These are phyloP conservation scores for Cheilosia grossa DNA, from an alignment of 2,888 invertebrate genomes.

Conservation along the genomic window DNA sequence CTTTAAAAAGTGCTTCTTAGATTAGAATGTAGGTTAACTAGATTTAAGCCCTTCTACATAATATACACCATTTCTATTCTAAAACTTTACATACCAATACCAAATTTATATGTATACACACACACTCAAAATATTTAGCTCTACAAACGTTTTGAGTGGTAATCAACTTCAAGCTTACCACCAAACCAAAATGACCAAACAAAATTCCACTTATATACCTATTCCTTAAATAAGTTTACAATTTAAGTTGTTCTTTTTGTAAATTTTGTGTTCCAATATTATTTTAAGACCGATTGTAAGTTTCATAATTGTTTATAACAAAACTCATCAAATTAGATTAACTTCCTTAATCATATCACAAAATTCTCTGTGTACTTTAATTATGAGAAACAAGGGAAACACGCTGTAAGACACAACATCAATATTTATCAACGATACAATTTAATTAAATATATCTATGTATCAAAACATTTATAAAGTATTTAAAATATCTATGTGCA, in stretches of 20 bases:
- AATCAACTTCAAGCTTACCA: constrained; percentile 8
- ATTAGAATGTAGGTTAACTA: constrained; percentile 48
- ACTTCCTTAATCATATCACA: constrained; percentile 44
- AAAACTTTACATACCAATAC: constrained; percentile 48
- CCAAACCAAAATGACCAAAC: constrained; percentile 53
- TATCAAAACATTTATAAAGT: constrained; percentile 9
- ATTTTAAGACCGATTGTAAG: not conserved
- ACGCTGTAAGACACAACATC: constrained; percentile 66
- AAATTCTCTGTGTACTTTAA: constrained; percentile 28
- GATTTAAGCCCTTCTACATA: constrained; percentile 45
- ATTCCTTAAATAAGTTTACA: constrained; percentile 29
- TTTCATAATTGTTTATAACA: constrained; percentile 1
- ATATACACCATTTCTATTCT: constrained; percentile 49
- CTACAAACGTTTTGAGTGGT: constrained; percentile 34
- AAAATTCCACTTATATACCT: constrained; percentile 12
- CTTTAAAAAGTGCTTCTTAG: constrained; percentile 64
- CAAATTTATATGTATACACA: constrained; percentile 48
- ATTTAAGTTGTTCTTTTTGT: constrained; percentile 15
- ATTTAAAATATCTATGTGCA: constrained; percentile 39
- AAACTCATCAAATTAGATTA: constrained; percentile 5
- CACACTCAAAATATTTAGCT: constrained; percentile 9
- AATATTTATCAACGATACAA: constrained; percentile 36
- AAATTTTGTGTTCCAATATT: not conserved
- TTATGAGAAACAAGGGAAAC: constrained; percentile 20
- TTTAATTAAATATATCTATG: constrained; percentile 8